Evolutionary conservation across 1,140 invertebrate genomes (phyloP).

Genomic region (Subanguina moxae): DNA sequence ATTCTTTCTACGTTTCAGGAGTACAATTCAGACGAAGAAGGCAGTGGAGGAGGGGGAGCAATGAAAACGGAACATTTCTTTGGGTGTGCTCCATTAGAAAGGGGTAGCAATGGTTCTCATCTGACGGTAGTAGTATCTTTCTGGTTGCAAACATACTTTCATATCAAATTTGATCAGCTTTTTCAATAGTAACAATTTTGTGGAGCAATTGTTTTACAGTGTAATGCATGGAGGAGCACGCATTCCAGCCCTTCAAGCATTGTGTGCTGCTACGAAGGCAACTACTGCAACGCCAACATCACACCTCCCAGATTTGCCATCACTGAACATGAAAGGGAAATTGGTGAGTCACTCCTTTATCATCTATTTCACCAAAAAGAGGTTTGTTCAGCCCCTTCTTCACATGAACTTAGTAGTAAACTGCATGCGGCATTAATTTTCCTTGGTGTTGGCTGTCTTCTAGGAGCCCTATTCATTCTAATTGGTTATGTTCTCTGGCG

Average conservation of each 20-base stretch:
- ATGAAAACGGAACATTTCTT: constrained; percentile 29
- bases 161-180: background rate
- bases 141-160: background rate
- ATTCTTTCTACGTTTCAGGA: constrained; percentile 7
- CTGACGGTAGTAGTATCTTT: constrained; percentile 33
- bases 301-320: constrained; percentile 18
- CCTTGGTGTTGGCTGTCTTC: background rate
- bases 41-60: background rate
- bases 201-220: constrained; percentile 41
- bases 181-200: background rate
- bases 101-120: constrained; percentile 38
- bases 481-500: background rate
- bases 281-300: constrained; percentile 50
- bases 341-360: background rate
- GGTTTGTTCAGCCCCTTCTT: background rate
- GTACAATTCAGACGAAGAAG: constrained; percentile 25
- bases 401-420: background rate
- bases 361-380: background rate
- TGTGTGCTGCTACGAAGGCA: constrained; percentile 52
- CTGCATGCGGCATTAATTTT: constrained; percentile 7
- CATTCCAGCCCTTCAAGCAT: constrained; percentile 38
- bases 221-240: constrained; percentile 26
- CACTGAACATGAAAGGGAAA: constrained; percentile 2
- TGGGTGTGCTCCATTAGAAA: constrained; percentile 45
- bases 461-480: background rate